Evolutionary conservation across 2,797 vertebrate genomes (phyloP).

Genomic region (Rhodeus uyekii): DNA sequence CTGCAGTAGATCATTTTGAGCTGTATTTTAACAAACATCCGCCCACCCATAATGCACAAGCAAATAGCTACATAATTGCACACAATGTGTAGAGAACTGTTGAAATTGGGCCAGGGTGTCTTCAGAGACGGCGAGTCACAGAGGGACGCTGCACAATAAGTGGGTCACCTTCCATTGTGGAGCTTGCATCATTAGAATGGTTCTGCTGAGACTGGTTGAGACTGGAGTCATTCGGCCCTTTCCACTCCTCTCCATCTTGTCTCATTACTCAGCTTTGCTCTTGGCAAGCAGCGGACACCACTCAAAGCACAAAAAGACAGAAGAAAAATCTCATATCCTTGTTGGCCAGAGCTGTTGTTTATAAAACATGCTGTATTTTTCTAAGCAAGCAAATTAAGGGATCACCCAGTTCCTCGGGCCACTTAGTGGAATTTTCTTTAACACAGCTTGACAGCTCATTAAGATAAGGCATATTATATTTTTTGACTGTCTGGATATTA

Average conservation of each 20-base stretch:
- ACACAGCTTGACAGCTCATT: constrained; percentile 16
- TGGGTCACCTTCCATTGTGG: constrained; percentile 69
- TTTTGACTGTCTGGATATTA: constrained; percentile 13
- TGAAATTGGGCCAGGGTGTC: constrained; percentile 56
- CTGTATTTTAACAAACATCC: constrained; percentile 43
- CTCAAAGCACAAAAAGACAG: constrained; percentile 45
- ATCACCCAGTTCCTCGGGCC: constrained; percentile 4
- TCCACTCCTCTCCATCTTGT: constrained; percentile 52
- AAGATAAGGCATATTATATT: constrained; percentile 3
- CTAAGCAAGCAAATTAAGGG: constrained; percentile 24
- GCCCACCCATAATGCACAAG: constrained; percentile 20
- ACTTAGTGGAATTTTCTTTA: not conserved
- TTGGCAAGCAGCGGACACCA: constrained; percentile 46
- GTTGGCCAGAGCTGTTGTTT: constrained; percentile 39
- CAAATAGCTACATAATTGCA: constrained; percentile 11
- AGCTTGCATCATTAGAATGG: constrained; percentile 63
- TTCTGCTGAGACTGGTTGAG: constrained; percentile 63
- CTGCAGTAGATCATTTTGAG: constrained; percentile 51
- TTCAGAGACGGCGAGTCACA: constrained; percentile 37
- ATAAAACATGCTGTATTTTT: constrained; percentile 41
- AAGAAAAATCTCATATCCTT: constrained; percentile 38
- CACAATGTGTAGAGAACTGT: constrained; percentile 23
- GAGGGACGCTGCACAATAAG: constrained; percentile 60
- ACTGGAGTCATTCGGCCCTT: constrained; percentile 62
- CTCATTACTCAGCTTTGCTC: constrained; percentile 46